Percentiles rank a stretch among this genome's conserved stretches.
These are phyloP conservation scores for Notothenia coriiceps DNA, from an alignment of 2,113 vertebrate genomes.

Conservation along the genomic window DNA sequence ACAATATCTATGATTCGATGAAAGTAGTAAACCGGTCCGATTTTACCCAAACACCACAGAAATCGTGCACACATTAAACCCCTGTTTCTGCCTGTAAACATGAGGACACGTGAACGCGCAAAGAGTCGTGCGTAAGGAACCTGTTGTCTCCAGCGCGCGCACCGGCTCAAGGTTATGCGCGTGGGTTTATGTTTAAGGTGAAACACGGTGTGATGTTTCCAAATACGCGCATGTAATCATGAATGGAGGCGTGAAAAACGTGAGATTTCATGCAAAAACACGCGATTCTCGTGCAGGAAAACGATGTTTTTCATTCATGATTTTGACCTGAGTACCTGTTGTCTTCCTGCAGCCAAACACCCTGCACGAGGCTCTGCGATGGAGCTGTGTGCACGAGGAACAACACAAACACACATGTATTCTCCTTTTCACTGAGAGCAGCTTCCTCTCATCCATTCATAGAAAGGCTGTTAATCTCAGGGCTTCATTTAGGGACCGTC, in stretches of 20 bases:
- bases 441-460: too few relatives aligned
- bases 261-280: background rate
- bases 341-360: background rate
- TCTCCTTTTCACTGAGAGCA: too few relatives aligned
- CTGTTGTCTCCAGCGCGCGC: conserved; percentile 57
- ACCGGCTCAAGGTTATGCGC: conserved; percentile 61
- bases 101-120: background rate
- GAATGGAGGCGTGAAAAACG: background rate
- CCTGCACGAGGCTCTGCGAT: background rate
- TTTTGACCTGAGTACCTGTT: conserved; percentile 48
- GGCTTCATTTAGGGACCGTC: too few relatives aligned
- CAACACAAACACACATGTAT: too few relatives aligned
- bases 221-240: background rate
- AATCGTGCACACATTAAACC: background rate
- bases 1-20: too few relatives aligned
- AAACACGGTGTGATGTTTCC: background rate
- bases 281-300: background rate
- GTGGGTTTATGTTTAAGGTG: background rate
- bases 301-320: background rate
- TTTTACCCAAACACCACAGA: background rate
- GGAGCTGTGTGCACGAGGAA: too few relatives aligned
- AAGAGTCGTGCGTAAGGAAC: conserved; percentile 56
- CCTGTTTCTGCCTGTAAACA: too few relatives aligned
- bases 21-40: too few relatives aligned
- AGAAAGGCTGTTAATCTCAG: too few relatives aligned